phyloP scores from a whole-genome alignment of 2,888 invertebrate species.

The Conops quadrifasciatus region DNA sequence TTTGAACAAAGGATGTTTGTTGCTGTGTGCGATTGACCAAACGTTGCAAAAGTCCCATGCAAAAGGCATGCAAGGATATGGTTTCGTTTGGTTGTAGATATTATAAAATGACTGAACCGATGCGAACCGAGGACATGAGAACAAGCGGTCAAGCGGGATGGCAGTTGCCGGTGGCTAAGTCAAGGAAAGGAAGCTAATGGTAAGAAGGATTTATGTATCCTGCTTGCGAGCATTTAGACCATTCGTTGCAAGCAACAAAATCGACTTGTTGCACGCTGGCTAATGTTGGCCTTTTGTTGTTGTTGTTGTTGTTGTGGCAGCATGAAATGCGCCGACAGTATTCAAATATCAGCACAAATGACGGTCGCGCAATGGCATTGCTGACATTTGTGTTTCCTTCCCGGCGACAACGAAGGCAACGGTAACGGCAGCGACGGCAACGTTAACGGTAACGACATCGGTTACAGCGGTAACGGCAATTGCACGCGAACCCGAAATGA shows the following conservation, averaged over 20 bases:
- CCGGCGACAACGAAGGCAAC: not conserved
- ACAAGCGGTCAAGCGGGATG: no score
- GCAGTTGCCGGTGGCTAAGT: no score
- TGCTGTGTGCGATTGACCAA: constrained; percentile 16
- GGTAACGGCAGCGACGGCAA: no score
- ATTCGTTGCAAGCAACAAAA: not conserved
- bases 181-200: not conserved
- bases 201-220: constrained; percentile 29
- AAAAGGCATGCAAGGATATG: not conserved
- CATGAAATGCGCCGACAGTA: constrained; percentile 20
- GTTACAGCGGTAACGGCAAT: no score
- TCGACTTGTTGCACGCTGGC: constrained; percentile 17
- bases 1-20: constrained; percentile 37
- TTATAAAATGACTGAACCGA: no score
- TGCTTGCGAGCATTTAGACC: not conserved
- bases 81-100: no score
- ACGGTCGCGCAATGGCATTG: constrained; percentile 22
- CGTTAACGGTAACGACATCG: no score
- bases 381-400: constrained; percentile 22
- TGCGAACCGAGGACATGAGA: no score
- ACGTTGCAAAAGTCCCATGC: not conserved
- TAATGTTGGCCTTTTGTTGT: not conserved
- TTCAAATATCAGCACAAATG: constrained; percentile 20
- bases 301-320: constrained; percentile 13
- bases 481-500: not conserved